Base-by-base conservation (phyloP, 2,888 invertebrate species). In the Neuroscelio doddi region DNA sequence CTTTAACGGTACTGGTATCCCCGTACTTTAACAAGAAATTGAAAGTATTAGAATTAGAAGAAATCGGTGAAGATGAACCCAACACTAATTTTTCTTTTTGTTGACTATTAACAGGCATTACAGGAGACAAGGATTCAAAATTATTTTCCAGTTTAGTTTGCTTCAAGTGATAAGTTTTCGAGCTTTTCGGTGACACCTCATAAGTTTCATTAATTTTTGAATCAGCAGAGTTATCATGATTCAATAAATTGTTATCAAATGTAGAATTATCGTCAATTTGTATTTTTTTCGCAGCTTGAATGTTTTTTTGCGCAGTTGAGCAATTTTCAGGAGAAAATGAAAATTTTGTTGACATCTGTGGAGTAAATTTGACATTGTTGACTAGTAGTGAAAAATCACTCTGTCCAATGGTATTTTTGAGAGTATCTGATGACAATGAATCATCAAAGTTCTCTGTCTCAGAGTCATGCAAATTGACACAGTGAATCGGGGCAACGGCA, bases 301-400 rank as follows among this genome's bases (percentile, higher is more conserved):
- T 7, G n/a, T 1, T 32, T 56, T 67, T 64, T 12, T 24, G 29
- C 0, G 51, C 65, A 0, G 76, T 76, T 1, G 76, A 74, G 47
- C 71, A 75, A 7, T 17, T 39, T n/a, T 65, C 63, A 7, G 75
- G 74, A 8, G 72, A 72, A 34, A 75, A 76, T 16, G 44, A 63
- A 0, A 38, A 51, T 8, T 38, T 29, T 21, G 4, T 5, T 3
- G 64, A 49, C 2, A 57, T 67, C 5, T 67, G 70, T 7, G 77
- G 71, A 15, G 77, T 72, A 10, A 79, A 70, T 52, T 74, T 79
- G n/a, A 80, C 68, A 42, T 80, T 69, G 47, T 80, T 71, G 4
- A 80, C 67, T 4, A 81, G 14, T 21, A 72, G 52, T 1, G 81
- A 82, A 49, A 81, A 78, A 8, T 81, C 63, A 9, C 49, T 59